phyloP scores from a whole-genome alignment of 2,113 vertebrate species.

The Carlito syrichta region DNA sequence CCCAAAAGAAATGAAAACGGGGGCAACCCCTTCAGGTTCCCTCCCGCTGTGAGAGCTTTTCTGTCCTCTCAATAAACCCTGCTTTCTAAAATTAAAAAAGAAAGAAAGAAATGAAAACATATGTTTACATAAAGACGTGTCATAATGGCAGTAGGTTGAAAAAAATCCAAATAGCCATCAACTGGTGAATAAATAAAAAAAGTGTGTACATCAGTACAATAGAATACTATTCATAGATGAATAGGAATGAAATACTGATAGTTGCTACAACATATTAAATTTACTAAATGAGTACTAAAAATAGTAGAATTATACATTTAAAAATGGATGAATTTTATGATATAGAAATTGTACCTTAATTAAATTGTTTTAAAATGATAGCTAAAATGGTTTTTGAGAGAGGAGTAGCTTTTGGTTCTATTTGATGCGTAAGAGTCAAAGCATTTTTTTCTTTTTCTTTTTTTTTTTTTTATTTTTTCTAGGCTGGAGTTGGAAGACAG shows the following conservation, averaged over 20 bases:
- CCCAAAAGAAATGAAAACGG: not conserved
- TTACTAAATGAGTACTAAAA: not conserved
- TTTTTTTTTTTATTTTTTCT: not conserved
- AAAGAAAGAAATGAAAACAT: not conserved
- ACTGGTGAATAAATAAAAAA: not conserved
- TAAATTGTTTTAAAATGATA: not conserved
- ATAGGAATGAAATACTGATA: not conserved
- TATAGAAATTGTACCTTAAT: not conserved
- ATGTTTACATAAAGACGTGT: not conserved
- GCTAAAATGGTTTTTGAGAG: not conserved
- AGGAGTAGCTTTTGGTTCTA: not conserved
- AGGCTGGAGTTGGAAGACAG: not conserved
- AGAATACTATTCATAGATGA: not conserved
- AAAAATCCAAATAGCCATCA: not conserved
- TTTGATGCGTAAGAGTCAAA: not conserved
- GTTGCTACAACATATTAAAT: not conserved
- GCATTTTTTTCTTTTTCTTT: not conserved
- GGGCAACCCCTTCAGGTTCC: too few relatives aligned
- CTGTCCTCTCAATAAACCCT: too few relatives aligned
- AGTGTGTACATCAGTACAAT: not conserved
- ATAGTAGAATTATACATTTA: not conserved
- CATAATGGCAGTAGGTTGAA: not conserved
- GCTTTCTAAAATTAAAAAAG: too few relatives aligned
- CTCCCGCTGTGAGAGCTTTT: too few relatives aligned
- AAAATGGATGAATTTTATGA: not conserved